These are phyloP conservation scores for Chrysemys picta DNA, from an alignment of 2,113 vertebrate genomes.

Conservation along the genomic window DNA sequence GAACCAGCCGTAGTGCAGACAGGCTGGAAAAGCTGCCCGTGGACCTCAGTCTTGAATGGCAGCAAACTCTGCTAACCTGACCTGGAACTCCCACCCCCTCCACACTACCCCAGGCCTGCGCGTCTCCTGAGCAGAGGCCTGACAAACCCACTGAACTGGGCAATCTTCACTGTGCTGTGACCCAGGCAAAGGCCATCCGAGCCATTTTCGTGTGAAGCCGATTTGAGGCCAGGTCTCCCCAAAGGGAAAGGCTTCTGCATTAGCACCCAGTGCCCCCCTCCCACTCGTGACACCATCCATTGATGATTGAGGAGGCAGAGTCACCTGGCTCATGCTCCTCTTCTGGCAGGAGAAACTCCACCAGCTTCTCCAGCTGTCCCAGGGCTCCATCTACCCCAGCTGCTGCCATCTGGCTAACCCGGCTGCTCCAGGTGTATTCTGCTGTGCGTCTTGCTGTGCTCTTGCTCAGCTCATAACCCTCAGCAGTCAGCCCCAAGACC, in stretches of 20 bases:
- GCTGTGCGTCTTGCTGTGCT: slow-evolving; percentile 64
- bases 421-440: slow-evolving; percentile 72
- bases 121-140: background rate
- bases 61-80: background rate
- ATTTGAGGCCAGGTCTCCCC: background rate
- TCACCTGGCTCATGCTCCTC: slow-evolving; percentile 77
- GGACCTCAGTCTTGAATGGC: background rate
- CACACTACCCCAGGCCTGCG: too few relatives aligned
- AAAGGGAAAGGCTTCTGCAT: background rate
- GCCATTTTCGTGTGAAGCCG: background rate
- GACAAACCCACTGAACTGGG: background rate
- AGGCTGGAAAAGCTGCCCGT: background rate
- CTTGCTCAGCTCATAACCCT: slow-evolving; percentile 72
- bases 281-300: background rate
- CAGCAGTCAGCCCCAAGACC: slow-evolving; percentile 67
- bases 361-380: slow-evolving; percentile 78
- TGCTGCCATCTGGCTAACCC: slow-evolving; percentile 73
- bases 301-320: background rate
- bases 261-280: background rate
- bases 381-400: slow-evolving; percentile 74
- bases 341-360: slow-evolving; percentile 77
- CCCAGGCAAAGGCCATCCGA: background rate
- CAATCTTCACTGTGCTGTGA: background rate
- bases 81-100: background rate
- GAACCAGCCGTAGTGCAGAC: background rate